A percentile compares a stretch with the other conserved stretches of the same genome.
These are phyloP conservation scores for Tanypteryx hageni DNA, from an alignment of 2,888 invertebrate genomes.

Conservation along the genomic window DNA sequence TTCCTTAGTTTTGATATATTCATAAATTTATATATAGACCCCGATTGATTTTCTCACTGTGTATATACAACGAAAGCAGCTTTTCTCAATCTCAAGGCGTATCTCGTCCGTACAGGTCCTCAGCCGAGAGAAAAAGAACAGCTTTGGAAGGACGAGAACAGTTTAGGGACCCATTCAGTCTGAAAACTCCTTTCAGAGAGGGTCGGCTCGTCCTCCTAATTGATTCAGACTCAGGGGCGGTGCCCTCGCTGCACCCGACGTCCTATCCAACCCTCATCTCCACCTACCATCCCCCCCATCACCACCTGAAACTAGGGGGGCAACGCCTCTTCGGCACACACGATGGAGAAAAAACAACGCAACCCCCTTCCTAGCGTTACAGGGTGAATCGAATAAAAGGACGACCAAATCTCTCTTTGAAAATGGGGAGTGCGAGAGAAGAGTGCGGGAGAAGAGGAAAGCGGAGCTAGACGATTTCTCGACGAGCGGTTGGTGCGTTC, in stretches of 20 bases:
- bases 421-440: too few relatives aligned
- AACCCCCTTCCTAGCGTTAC: neutral
- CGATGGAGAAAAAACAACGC: neutral
- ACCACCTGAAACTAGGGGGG: neutral
- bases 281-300: neutral
- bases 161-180: too few relatives aligned
- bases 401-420: neutral
- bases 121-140: too few relatives aligned
- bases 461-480: neutral
- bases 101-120: too few relatives aligned
- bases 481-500: neutral
- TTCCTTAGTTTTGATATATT: too few relatives aligned
- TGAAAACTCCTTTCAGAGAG: too few relatives aligned
- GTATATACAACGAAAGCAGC: too few relatives aligned
- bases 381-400: neutral
- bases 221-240: constrained; percentile 46
- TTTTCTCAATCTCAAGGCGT: too few relatives aligned
- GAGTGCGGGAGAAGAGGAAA: neutral
- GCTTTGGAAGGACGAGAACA: too few relatives aligned
- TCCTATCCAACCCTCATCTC: neutral
- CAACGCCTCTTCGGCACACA: constrained; percentile 54
- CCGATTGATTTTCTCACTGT: too few relatives aligned
- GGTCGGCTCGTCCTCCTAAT: constrained; percentile 15
- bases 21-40: too few relatives aligned
- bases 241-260: neutral